phyloP scores from a whole-genome alignment of 2,888 invertebrate species.

The Erannis defoliaria region DNA sequence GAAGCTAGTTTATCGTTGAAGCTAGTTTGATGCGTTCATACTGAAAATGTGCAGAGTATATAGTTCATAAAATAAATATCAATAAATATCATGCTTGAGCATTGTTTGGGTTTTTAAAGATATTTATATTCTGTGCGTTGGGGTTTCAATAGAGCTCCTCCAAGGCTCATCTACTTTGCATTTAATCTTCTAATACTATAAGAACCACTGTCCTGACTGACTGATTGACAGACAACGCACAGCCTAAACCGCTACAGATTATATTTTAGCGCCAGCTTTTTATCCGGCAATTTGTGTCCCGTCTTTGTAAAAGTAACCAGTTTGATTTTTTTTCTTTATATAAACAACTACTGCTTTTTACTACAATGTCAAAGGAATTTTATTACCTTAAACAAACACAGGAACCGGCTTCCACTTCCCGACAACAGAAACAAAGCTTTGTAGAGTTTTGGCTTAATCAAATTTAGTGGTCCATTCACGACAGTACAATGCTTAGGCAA shows the following conservation, averaged over 20 bases:
- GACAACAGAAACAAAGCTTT: conserved; percentile 54
- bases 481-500: conserved; percentile 36
- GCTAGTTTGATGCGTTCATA: not conserved
- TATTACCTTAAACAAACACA: not conserved
- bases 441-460: conserved; percentile 56
- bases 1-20: not conserved
- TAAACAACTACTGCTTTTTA: not conserved
- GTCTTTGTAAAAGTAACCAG: not conserved
- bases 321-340: not conserved
- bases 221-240: too few species aligned
- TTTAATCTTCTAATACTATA: too few species aligned
- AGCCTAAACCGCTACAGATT: not conserved
- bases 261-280: not conserved
- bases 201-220: too few species aligned
- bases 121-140: too few species aligned
- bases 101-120: too few species aligned
- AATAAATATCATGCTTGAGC: too few species aligned
- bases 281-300: not conserved
- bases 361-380: conserved; percentile 1
- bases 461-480: conserved; percentile 56
- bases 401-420: conserved; percentile 35
- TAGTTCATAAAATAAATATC: too few species aligned
- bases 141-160: too few species aligned
- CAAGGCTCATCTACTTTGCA: too few species aligned
- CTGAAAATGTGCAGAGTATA: not conserved